Evolutionary conservation across 2,888 invertebrate genomes (phyloP).

Genomic region (Epistrophe grossulariae): DNA sequence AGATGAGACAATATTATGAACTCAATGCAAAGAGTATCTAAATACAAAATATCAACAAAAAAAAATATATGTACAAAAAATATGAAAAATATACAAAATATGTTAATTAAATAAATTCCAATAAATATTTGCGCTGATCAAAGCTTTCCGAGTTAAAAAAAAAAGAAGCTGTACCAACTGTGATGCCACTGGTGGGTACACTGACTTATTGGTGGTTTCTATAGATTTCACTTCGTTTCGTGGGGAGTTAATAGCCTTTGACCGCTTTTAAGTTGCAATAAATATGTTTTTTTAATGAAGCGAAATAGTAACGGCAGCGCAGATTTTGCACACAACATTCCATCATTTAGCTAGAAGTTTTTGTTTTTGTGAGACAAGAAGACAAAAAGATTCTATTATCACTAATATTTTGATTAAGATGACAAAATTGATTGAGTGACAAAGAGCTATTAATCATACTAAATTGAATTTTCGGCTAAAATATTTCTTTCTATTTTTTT

Average conservation of each 20-base stretch:
- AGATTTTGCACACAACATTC: not conserved
- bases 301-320: slow-evolving; percentile 7
- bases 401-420: slow-evolving; percentile 1
- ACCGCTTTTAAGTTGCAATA: slow-evolving; percentile 58
- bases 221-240: not conserved
- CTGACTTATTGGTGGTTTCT: not conserved
- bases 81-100: slow-evolving; percentile 57
- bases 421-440: slow-evolving; percentile 44
- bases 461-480: slow-evolving; percentile 29
- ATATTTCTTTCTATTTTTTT: not conserved
- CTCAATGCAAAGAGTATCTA: slow-evolving; percentile 42
- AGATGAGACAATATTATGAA: slow-evolving; percentile 62
- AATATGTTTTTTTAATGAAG: slow-evolving; percentile 50
- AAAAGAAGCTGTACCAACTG: slow-evolving; percentile 12
- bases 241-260: slow-evolving; percentile 47
- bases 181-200: not conserved
- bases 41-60: slow-evolving; percentile 31
- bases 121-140: slow-evolving; percentile 58
- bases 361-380: not conserved
- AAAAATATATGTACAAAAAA: slow-evolving; percentile 34
- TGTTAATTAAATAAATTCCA: slow-evolving; percentile 62
- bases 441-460: slow-evolving; percentile 38
- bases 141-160: slow-evolving; percentile 28
- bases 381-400: slow-evolving; percentile 3
- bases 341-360: not conserved